These are phyloP conservation scores for Thunnus albacares DNA, from an alignment of 2,797 vertebrate species.

Conservation along the genomic window DNA sequence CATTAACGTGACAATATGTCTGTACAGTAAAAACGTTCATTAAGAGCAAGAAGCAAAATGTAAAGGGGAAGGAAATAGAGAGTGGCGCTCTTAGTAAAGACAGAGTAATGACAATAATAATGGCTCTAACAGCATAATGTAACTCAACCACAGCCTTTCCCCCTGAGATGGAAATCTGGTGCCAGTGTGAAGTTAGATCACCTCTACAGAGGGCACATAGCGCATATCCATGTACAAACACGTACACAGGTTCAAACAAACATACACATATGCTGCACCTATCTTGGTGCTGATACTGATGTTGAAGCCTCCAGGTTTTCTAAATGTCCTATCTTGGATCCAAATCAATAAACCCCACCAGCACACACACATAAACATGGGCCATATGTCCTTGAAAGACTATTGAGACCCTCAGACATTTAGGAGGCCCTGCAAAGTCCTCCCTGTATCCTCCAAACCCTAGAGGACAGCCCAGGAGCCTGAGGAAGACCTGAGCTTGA, in stretches of 20 bases:
- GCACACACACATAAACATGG: slow-evolving; percentile 45
- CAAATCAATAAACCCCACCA: slow-evolving; percentile 48
- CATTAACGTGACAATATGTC: slow-evolving; percentile 85
- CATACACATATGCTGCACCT: slow-evolving; percentile 25
- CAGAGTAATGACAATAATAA: slow-evolving; percentile 69
- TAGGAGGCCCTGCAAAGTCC: slow-evolving; percentile 42
- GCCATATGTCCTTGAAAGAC: slow-evolving; percentile 39
- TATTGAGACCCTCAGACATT: slow-evolving; percentile 39
- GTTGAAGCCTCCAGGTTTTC: slow-evolving; percentile 37
- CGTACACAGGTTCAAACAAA: slow-evolving; percentile 15
- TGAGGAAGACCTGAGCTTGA: slow-evolving; percentile 4
- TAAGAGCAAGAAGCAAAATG: slow-evolving; percentile 56
- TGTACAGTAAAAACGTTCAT: slow-evolving; percentile 90
- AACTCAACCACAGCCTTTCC: slow-evolving; percentile 45
- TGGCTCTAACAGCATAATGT: slow-evolving; percentile 65
- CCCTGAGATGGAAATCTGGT: slow-evolving; percentile 26
- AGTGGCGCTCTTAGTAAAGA: slow-evolving; percentile 72
- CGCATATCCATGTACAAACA: slow-evolving; percentile 22
- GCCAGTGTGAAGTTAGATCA: slow-evolving; percentile 59
- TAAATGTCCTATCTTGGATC: slow-evolving; percentile 51
- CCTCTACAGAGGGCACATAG: slow-evolving; percentile 30
- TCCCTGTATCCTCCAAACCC: slow-evolving; percentile 33
- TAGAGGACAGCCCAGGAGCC: neutral
- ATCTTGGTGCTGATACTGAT: slow-evolving; percentile 29
- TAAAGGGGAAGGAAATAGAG: slow-evolving; percentile 72